Evolutionary conservation across 1,140 invertebrate species (phyloP), one percentile per base, ranked within the genome.

Genomic region (Ephestia elutella): DNA sequence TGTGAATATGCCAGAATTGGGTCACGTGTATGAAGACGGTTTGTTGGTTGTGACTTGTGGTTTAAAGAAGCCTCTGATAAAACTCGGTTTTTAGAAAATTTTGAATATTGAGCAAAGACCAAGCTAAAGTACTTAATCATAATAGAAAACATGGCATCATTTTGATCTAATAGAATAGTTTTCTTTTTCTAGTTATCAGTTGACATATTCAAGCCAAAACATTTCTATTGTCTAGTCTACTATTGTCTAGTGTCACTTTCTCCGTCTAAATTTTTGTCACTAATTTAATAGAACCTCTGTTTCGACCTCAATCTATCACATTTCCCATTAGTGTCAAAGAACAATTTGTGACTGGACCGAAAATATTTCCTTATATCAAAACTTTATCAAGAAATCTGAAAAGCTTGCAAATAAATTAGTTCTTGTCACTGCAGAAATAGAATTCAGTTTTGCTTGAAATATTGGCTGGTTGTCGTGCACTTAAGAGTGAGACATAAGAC

Each of bases 301-400:
- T 44, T 44, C n/a, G 13, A 44, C 38, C 38, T 17, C 38, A 15
- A 17, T 44, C 38, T 44, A 44, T 44, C 38, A 15, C 5, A 25
- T 15, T 9, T 10, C 38, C 38, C 38, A 44, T 44, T 44, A 44
- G 38, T 4, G 38, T 15, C 13, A n/a, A 44, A 44, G n/a, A n/a
- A 1, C 38, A 44, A 44, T 35, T 9, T 35, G 13, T 13, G 32
- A 13, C 13, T 25, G 21, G 32, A 35, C 32, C 32, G 10, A 35
- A 35, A 35, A 35, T 13, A 35, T 44, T 44, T 44, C 38, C 38
- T 44, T 44, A 44, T 44, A 8, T 10, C 38, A 44, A 44, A 44
- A 44, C 38, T 44, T 32, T 44, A 44, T 44, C 38, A 44, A 44
- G 38, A 44, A 44, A 44, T 44, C 38, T 44, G 38, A 44, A 35